Base-by-base conservation (phyloP, 2,113 vertebrate genomes). In the Ptyas mucosa region DNA sequence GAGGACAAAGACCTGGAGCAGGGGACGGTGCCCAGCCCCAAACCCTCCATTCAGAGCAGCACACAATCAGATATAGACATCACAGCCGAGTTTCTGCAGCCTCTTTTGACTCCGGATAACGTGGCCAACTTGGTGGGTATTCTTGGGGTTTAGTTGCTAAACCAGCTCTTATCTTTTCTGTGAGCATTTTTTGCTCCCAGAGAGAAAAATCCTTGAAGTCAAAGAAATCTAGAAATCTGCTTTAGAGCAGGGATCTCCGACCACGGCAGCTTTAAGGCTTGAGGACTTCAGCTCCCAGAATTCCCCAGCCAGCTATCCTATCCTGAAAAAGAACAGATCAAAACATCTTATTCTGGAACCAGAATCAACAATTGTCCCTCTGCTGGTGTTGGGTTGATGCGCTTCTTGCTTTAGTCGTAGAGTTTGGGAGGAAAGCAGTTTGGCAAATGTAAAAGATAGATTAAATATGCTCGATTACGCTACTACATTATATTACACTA, bases 1-100 rank as follows among this genome's bases (percentile, higher is more conserved):
- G 99, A 99, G 69, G 99, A 99, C 95, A 99, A 99, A 75, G 99
- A 99, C 94, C 64, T 98, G 91, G 98, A 99, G 90, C 96, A 98
- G 0, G 96, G 96, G 0, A 94, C 98, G 0, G 95, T 96, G 0
- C 92, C 97, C 0, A 93, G 94, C 0, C 97, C 98, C 0, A 99
- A 99, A 91, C 97, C 97, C 0, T 96, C 97, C 0, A 96, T 95
- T 23, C 98, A 98, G 7, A 34, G 85, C 89, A 97, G 93, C 0
- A 95, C 95, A 0, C 98, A 98, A 94, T 99, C 99, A 0, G 98
- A 99, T 92, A 99, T 98, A 0, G 99, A 99, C 94, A 97, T 99
- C 95, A 99, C 99, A 0, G 98, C 99, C 0, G 98, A 99, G 91
- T 99, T 99, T 96, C 97, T 99, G 15, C 98, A 97, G 92, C 99